phyloP scores from a whole-genome alignment of 1,140 invertebrate species.

The Brachionus plicatilis region DNA sequence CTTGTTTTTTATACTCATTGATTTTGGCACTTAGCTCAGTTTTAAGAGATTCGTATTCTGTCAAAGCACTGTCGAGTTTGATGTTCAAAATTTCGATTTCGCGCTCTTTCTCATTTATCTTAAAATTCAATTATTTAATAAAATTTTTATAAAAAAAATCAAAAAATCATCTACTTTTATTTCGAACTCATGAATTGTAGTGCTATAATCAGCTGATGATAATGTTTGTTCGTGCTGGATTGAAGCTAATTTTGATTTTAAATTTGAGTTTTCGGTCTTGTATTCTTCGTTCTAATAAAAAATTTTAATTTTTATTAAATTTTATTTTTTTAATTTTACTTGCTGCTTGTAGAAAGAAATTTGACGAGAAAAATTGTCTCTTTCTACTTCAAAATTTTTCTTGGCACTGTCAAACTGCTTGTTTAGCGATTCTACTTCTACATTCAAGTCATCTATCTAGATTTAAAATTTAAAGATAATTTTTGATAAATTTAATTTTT shows the following conservation, averaged over 20 bases:
- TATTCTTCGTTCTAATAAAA: background rate
- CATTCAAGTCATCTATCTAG: conserved; percentile 18
- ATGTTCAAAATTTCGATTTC: background rate
- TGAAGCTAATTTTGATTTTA: background rate
- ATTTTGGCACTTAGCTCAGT: background rate
- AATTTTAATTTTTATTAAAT: background rate
- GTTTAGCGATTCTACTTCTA: background rate
- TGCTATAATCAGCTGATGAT: background rate
- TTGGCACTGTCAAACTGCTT: conserved; percentile 3
- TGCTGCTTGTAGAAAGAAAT: background rate
- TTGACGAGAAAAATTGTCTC: background rate
- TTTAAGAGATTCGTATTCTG: conserved; percentile 8
- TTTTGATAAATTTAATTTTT: background rate
- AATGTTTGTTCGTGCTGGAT: background rate
- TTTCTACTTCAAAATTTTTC: background rate
- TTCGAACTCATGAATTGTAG: background rate
- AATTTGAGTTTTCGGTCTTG: background rate
- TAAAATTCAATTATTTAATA: background rate
- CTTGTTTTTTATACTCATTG: background rate
- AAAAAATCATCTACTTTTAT: background rate
- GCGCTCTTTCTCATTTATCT: background rate
- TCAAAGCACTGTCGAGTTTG: background rate
- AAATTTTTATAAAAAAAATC: background rate
- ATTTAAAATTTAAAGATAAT: background rate
- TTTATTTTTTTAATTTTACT: background rate